Evolutionary conservation across 2,797 vertebrate species (phyloP).

Genomic region (Ctenopoma multispine): DNA sequence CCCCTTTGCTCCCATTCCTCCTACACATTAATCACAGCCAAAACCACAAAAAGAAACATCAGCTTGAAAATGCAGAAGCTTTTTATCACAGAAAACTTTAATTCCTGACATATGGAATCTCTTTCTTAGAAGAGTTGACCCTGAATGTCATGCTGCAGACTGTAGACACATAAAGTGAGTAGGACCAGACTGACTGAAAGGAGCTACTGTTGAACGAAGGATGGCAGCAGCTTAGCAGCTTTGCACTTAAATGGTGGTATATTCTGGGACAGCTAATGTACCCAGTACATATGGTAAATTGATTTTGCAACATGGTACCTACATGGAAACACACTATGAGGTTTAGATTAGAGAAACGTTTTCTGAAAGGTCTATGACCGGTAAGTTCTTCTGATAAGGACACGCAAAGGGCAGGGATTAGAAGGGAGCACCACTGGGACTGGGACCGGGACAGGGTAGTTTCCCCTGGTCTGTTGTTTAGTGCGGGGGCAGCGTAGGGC

Average conservation of each 20-base stretch:
- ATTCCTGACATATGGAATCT: slow-evolving; percentile 39
- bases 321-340: background rate
- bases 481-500: slow-evolving; percentile 78
- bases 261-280: background rate
- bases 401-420: slow-evolving; percentile 35
- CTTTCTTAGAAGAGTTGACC: slow-evolving; percentile 34
- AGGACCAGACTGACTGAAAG: slow-evolving; percentile 17
- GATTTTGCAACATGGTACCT: background rate
- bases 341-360: slow-evolving; percentile 1
- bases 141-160: slow-evolving; percentile 26
- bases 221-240: slow-evolving; percentile 35
- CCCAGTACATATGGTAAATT: background rate
- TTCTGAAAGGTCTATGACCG: slow-evolving; percentile 26
- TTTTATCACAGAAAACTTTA: slow-evolving; percentile 37
- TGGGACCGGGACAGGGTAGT: slow-evolving; percentile 71
- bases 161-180: slow-evolving; percentile 29
- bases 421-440: slow-evolving; percentile 52
- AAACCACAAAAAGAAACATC: slow-evolving; percentile 40
- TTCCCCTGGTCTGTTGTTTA: slow-evolving; percentile 77
- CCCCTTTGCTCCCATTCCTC: slow-evolving; percentile 41
- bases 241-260: slow-evolving; percentile 14
- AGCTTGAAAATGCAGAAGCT: slow-evolving; percentile 20
- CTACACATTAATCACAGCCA: slow-evolving; percentile 42
- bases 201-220: slow-evolving; percentile 15
- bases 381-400: slow-evolving; percentile 37